These are phyloP conservation scores for Drosophila eohydei DNA, from an alignment of 2,888 invertebrate genomes.

Conservation along the genomic window DNA sequence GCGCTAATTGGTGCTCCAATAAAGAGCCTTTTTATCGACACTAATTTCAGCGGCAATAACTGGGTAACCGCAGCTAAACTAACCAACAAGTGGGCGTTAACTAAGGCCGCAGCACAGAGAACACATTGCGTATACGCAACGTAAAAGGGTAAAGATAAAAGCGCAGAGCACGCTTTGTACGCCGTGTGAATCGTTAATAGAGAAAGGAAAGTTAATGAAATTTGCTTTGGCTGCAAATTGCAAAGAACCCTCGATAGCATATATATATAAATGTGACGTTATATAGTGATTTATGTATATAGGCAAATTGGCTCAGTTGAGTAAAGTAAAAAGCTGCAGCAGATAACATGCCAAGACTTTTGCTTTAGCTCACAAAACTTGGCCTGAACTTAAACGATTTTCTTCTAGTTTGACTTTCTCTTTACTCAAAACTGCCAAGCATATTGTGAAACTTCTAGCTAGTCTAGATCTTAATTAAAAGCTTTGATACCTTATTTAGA, in stretches of 20 bases:
- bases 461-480: too few species aligned
- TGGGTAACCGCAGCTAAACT: slow-evolving; percentile 10
- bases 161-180: slow-evolving; percentile 3
- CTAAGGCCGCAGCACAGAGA: background rate
- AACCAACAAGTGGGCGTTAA: slow-evolving; percentile 12
- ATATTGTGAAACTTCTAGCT: background rate
- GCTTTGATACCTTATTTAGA: too few species aligned
- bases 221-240: background rate
- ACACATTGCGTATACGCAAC: slow-evolving; percentile 34
- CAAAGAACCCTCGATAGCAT: background rate
- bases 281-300: background rate
- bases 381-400: background rate
- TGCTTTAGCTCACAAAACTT: background rate
- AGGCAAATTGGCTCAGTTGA: background rate
- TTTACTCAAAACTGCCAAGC: background rate
- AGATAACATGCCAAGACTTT: background rate
- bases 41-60: slow-evolving; percentile 31
- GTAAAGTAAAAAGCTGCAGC: background rate
- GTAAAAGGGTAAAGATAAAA: slow-evolving; percentile 16
- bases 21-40: slow-evolving; percentile 43
- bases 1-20: slow-evolving; percentile 42
- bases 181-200: slow-evolving; percentile 10
- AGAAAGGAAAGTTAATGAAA: slow-evolving; percentile 11
- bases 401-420: background rate
- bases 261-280: background rate